Evolutionary conservation across 2,113 vertebrate species (phyloP), one percentile per base, ranked within the genome.

Genomic region (Chascanopsetta lugubris): DNA sequence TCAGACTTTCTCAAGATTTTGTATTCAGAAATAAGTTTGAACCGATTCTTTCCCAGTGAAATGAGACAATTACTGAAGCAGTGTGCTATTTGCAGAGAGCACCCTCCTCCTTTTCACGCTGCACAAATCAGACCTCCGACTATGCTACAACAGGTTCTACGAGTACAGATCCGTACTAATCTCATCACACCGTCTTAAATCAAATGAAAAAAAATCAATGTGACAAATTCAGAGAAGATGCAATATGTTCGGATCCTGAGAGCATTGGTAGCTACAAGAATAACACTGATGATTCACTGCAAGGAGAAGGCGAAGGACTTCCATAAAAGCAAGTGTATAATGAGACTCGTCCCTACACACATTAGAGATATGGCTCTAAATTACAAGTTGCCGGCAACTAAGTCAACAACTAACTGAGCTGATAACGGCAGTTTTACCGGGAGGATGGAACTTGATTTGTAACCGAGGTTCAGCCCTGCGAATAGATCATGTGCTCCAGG

Each of bases 21-120:
- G 26, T 15, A 2, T 64, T 12, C 24, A 38, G 29, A 75, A 66
- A 64, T 64, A 6, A 12, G n/a, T n/a, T n/a, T n/a, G n/a, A n/a
- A n/a, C n/a, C n/a, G n/a, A n/a, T n/a, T n/a, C n/a, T n/a, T n/a
- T n/a, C n/a, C 13, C 34, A 36, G 34, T 36, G 4, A 36, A 12
- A 8, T 12, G 34, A 60, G 29, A 30, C 29, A 30, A 30, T 30
- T 30, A 30, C 29, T 30, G 8, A 30, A 5, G 29, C 29, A 60
- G n/a, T 46, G 47, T 47, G 58, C 67, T 72, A n/a, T n/a, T n/a
- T n/a, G 68, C 38, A 53, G 54, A 34, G 30, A 10, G 30, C 30
- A 34, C 34, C 58, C 71, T 30, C 13, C 47, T 48, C 48, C 9
- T 55, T 65, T 13, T 64, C 58, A 26, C n/a, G 47, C 29, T 36